These are phyloP conservation scores for Acromyrmex charruanus DNA, from an alignment of 1,140 invertebrate species.

Conservation along the genomic window DNA sequence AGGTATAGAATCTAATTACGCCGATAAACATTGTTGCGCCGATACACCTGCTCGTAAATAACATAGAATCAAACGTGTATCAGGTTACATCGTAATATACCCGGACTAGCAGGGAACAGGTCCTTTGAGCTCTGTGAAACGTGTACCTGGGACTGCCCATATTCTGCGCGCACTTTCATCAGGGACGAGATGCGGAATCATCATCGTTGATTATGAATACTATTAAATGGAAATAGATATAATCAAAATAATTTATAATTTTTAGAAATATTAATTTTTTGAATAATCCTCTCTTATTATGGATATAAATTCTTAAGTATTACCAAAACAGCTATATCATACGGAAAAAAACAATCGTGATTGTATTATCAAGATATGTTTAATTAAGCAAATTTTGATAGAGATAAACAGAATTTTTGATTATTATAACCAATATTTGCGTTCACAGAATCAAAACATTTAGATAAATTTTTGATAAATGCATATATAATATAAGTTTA, in stretches of 20 bases:
- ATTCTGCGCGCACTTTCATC: constrained; percentile 37
- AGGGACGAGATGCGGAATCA: constrained; percentile 45
- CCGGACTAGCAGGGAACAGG: constrained; percentile 60
- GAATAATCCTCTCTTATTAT: not conserved
- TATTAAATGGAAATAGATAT: constrained; percentile 10
- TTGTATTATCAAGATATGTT: too few species aligned
- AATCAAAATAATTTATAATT: constrained; percentile 37
- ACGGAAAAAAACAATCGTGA: too few species aligned
- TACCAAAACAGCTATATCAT: not conserved
- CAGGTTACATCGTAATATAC: constrained; percentile 75
- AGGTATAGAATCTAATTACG: constrained; percentile 76
- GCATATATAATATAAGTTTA: too few species aligned
- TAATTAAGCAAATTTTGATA: too few species aligned
- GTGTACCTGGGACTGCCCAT: constrained; percentile 30
- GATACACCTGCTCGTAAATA: constrained; percentile 76
- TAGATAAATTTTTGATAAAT: too few species aligned
- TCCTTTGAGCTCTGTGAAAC: constrained; percentile 49
- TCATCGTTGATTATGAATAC: constrained; percentile 49
- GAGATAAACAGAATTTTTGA: too few species aligned
- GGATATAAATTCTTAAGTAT: not conserved
- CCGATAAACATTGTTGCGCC: constrained; percentile 76
- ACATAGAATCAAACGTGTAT: constrained; percentile 77
- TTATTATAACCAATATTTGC: too few species aligned
- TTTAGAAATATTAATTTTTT: constrained; percentile 10
- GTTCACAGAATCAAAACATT: too few species aligned